These are phyloP conservation scores for Calliopum simillimum DNA, from an alignment of 2,888 invertebrate species.

Conservation along the genomic window DNA sequence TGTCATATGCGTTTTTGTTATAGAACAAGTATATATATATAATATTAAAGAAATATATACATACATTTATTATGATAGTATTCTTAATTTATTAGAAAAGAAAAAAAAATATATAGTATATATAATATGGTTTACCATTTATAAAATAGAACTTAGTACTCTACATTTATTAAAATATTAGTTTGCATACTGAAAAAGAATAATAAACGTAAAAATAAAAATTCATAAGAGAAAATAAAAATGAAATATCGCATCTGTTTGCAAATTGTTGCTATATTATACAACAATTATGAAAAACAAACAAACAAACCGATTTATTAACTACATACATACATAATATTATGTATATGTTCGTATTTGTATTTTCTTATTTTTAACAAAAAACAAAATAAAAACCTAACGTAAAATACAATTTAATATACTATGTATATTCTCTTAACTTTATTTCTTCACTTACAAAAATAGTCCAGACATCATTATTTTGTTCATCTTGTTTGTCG, in stretches of 20 bases:
- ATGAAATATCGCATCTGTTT: not conserved
- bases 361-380: constrained; percentile 7
- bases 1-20: constrained; percentile 27
- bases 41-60: not conserved
- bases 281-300: not conserved
- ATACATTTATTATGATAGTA: constrained; percentile 16
- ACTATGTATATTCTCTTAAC: not conserved
- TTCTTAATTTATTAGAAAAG: constrained; percentile 21
- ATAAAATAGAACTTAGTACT: too few relatives aligned
- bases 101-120: constrained; percentile 1
- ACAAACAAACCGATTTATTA: not conserved
- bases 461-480: not conserved
- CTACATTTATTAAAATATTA: too few relatives aligned
- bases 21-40: constrained; percentile 12
- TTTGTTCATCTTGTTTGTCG: not conserved
- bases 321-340: not conserved
- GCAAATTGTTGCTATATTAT: constrained; percentile 1
- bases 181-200: too few relatives aligned
- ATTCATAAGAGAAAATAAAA: constrained; percentile 9
- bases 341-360: constrained; percentile 13
- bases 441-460: constrained; percentile 4
- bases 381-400: constrained; percentile 20
- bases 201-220: not conserved
- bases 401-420: constrained; percentile 10
- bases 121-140: too few relatives aligned